phyloP scores from a whole-genome alignment of 2,888 invertebrate species.

The Hyposoter didymator region DNA sequence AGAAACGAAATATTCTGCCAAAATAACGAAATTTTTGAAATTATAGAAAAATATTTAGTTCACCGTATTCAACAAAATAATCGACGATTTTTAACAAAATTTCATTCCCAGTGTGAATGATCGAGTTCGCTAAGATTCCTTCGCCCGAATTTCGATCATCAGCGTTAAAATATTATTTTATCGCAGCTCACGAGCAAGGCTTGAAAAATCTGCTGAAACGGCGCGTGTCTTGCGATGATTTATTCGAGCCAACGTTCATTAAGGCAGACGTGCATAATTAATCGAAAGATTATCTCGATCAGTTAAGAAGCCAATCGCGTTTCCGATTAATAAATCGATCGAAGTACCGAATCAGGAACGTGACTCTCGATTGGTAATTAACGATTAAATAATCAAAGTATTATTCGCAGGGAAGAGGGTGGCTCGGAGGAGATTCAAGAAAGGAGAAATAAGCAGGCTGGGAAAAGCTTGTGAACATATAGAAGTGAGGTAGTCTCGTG shows the following conservation, averaged over 20 bases:
- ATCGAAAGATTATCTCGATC: background rate
- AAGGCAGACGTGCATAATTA: background rate
- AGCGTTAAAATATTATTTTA: background rate
- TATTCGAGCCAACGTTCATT: background rate
- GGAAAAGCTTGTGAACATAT: conserved; percentile 36
- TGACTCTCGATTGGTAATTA: background rate
- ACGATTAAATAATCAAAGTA: background rate
- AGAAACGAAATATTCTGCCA: no score
- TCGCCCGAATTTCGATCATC: background rate
- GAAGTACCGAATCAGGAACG: background rate
- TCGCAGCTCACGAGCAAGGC: background rate
- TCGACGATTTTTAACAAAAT: no score
- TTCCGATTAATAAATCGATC: background rate
- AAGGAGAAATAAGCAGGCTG: conserved; percentile 8
- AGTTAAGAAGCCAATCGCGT: background rate
- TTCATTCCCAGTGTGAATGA: no score
- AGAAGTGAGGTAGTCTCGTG: conserved; percentile 48
- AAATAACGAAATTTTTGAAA: no score
- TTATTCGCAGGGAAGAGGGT: background rate
- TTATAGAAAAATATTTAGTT: no score
- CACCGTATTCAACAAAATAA: no score
- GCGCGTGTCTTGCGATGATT: background rate
- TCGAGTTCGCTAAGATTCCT: background rate
- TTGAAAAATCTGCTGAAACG: background rate
- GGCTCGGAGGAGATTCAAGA: conserved; percentile 21